Base-by-base conservation (phyloP, 2,888 invertebrate species). In the Macrophya alboannulata region DNA sequence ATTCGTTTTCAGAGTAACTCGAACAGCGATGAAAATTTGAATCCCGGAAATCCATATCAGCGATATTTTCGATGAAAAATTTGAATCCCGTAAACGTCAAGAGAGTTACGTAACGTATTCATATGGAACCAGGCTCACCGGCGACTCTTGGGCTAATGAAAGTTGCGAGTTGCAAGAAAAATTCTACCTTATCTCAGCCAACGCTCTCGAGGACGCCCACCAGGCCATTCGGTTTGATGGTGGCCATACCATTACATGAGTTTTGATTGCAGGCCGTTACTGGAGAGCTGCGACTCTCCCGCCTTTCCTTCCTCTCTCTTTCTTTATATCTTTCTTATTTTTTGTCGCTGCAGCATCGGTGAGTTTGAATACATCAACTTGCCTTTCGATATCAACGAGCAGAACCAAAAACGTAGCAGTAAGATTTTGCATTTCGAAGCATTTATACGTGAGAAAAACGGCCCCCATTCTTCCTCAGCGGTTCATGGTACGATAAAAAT, bases 181-280 rank as follows among this genome's bases (percentile, higher is more conserved):
- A 59, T 84, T 86, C 85, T 37, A 59, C 43, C 65, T 68, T 81
- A 85, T 84, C 84, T 74, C 79, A 74, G 43, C 48, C 37, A 85
- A 85, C 85, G 86, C 85, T 86, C 87, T 85, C 85, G 37, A 83
- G 85, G 89, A 90, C 91, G 89, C 90, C 91, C 89, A 91, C 90
- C 87, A 87, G 86, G 87, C 88, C 88, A 90, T 91, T 90, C 88
- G 86, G 87, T 88, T 90, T 88, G 90, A 90, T 89, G 89, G 88
- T 91, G 89, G 89, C 89, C 90, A 87, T 89, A 89, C 90, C 91
- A 92, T 92, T 92, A 92, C 92, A 91, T 88, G 92, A 91, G 89
- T 92, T 92, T 92, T 92, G 91, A 92, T 91, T 91, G 90, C 87
- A 86, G 87, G 88, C 89, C 91, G 90, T 92, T 90, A 90, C 85